Evolutionary conservation across 1,140 invertebrate species (phyloP).

Genomic region (Harpegnathos saltator): DNA sequence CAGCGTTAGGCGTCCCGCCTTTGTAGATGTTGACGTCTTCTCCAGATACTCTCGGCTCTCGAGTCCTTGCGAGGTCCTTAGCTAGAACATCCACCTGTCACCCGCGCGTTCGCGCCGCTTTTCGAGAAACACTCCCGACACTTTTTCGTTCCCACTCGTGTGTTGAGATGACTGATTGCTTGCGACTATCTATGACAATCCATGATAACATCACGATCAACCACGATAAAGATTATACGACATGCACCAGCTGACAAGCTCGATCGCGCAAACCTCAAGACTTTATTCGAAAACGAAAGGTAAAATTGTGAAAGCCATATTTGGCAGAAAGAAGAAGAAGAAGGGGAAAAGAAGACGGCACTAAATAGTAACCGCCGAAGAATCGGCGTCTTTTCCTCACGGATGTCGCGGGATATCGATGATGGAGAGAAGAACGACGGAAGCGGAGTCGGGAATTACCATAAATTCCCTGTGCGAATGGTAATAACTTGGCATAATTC

Average conservation of each 20-base stretch:
- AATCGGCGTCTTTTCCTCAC: neutral
- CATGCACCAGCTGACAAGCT: no score
- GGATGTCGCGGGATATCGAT: neutral
- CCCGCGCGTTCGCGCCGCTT: slow-evolving; percentile 22
- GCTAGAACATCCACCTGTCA: slow-evolving; percentile 70
- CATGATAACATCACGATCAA: no score
- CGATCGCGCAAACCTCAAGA: no score
- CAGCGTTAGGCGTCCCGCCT: slow-evolving; percentile 62
- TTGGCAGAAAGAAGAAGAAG: no score
- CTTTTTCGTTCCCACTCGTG: neutral
- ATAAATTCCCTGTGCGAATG: slow-evolving; percentile 77
- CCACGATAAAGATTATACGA: no score
- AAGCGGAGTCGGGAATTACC: slow-evolving; percentile 72
- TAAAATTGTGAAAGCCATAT: no score
- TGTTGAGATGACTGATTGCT: slow-evolving; percentile 46
- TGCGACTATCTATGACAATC: no score
- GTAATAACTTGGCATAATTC: slow-evolving; percentile 79
- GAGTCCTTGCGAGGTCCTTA: slow-evolving; percentile 59
- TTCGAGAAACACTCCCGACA: slow-evolving; percentile 45
- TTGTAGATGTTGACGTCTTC: slow-evolving; percentile 73
- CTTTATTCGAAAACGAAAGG: no score
- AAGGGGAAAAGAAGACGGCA: no score
- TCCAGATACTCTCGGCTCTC: slow-evolving; percentile 44
- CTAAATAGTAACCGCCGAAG: neutral
- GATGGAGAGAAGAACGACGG: neutral